A percentile compares a stretch with the other conserved stretches of the same genome.
These are phyloP conservation scores for honey bee (Apis mellifera) DNA, from an alignment of 1,140 invertebrate genomes.

Conservation along the genomic window Amel_HAv3.1 CM009931.2:4266501-4267000, in stretches of 20 bases:
- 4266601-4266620: too few relatives aligned
- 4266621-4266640: too few relatives aligned
- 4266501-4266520: too few relatives aligned
- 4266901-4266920: constrained; percentile 2
- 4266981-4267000: too few relatives aligned
- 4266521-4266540: too few relatives aligned
- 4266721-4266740: neutral
- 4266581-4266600: too few relatives aligned
- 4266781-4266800: constrained; percentile 23
- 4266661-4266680: neutral
- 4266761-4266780: constrained; percentile 7
- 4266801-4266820: constrained; percentile 26
- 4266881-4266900: constrained; percentile 3
- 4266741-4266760: constrained; percentile 6
- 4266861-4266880: constrained; percentile 1
- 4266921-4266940: too few relatives aligned
- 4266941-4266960: too few relatives aligned
- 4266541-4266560: too few relatives aligned
- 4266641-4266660: too few relatives aligned
- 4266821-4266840: neutral
- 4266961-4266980: too few relatives aligned
- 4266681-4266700: neutral
- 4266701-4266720: neutral
- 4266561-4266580: too few relatives aligned
- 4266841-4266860: neutral